phyloP scores from a whole-genome alignment of 2,797 vertebrate genomes.

The Glossophaga mutica region DNA sequence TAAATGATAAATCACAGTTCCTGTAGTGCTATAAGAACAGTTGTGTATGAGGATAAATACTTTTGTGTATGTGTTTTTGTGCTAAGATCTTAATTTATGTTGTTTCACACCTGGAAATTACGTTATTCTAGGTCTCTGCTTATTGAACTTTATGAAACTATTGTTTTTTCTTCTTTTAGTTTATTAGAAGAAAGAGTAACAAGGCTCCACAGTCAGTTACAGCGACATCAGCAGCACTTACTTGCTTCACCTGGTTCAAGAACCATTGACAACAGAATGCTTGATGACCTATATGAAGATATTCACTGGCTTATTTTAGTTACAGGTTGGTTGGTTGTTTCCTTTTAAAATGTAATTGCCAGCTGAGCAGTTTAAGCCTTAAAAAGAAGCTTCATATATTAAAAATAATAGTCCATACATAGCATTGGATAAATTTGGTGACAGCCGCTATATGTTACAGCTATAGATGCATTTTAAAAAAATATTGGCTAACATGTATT shows the following conservation, averaged over 20 bases:
- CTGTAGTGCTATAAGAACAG: not conserved
- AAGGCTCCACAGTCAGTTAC: conserved; percentile 95
- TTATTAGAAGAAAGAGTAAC: conserved; percentile 97
- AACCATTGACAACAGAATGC: conserved; percentile 90
- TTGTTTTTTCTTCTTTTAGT: conserved; percentile 79
- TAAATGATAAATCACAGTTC: conserved; percentile 6
- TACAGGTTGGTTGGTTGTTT: conserved; percentile 88
- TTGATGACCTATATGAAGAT: conserved; percentile 98
- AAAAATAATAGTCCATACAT: not conserved
- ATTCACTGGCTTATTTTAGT: conserved; percentile 99
- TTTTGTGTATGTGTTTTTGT: conserved; percentile 27
- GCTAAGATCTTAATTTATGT: conserved; percentile 34
- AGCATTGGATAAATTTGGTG: not conserved
- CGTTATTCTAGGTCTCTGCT: not conserved
- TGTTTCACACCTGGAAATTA: conserved; percentile 7
- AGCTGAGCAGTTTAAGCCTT: not conserved
- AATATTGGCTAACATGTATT: not conserved
- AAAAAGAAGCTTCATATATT: not conserved
- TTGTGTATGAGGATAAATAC: not conserved
- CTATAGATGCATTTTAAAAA: not conserved
- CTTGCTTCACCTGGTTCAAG: conserved; percentile 90
- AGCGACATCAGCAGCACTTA: conserved; percentile 96
- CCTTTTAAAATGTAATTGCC: not conserved
- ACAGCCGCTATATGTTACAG: not conserved
- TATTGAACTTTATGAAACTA: not conserved